Conservation (phyloP, 2,113 vertebrate genomes). For the Apodemus sylvaticus region DNA sequence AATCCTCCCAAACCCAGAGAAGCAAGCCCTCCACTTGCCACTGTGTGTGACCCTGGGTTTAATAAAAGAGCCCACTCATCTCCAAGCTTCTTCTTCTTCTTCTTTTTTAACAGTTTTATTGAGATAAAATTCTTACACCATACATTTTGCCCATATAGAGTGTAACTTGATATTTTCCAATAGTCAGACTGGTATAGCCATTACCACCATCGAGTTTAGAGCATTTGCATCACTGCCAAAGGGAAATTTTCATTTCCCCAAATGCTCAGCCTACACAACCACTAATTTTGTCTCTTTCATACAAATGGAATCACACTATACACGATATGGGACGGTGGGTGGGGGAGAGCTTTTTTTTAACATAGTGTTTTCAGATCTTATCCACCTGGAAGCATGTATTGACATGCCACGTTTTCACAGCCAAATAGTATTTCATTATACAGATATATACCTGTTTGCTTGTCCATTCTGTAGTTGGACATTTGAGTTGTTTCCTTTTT, state of each 20-base stretch:
- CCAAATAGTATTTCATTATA: background rate
- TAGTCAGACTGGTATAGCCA: background rate
- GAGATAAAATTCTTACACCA: background rate
- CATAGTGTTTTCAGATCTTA: background rate
- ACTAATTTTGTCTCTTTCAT: background rate
- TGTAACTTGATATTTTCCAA: background rate
- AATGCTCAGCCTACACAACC: background rate
- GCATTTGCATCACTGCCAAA: background rate
- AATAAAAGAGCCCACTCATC: background rate
- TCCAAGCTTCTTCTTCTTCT: background rate
- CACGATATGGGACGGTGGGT: background rate
- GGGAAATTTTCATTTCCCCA: background rate
- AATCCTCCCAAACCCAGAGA: background rate
- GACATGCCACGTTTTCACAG: background rate
- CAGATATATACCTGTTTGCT: background rate
- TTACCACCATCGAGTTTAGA: background rate
- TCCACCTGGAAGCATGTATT: background rate
- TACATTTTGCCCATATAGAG: background rate
- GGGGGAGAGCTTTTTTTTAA: background rate
- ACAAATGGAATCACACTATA: background rate
- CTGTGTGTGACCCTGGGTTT: background rate
- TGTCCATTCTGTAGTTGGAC: background rate
- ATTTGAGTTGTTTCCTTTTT: constrained; percentile 14
- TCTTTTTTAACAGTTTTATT: background rate
- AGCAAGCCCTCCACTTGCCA: background rate